Evolutionary conservation across 2,888 invertebrate species (phyloP).

Genomic region (Ectemnius cavifrons): DNA sequence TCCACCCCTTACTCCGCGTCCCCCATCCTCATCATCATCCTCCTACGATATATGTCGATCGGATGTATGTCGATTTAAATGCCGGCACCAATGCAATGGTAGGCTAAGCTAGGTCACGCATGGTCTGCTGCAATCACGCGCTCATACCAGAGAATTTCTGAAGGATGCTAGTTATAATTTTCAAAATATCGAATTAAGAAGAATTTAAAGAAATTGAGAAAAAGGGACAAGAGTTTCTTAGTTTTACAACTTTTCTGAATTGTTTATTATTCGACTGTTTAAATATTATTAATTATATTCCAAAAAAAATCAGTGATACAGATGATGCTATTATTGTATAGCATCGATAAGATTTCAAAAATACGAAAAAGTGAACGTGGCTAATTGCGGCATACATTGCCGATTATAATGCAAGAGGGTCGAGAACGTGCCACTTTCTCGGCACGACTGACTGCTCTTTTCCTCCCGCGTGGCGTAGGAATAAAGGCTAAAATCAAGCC

Average conservation of each 20-base stretch:
- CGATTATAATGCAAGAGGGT: constrained; percentile 33
- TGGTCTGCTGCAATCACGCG: too few species aligned
- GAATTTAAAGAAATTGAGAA: too few species aligned
- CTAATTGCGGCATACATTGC: constrained; percentile 9
- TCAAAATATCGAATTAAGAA: too few species aligned
- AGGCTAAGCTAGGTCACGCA: not conserved
- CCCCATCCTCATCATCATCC: not conserved
- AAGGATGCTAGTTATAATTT: too few species aligned
- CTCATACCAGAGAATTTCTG: too few species aligned
- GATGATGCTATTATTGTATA: too few species aligned
- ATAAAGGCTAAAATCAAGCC: constrained; percentile 51
- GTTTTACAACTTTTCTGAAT: too few species aligned
- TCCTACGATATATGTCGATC: not conserved
- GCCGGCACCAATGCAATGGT: not conserved
- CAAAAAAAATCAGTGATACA: not conserved
- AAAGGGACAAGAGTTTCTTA: too few species aligned
- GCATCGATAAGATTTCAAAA: too few species aligned
- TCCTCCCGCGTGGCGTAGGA: constrained; percentile 21
- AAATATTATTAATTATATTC: too few species aligned
- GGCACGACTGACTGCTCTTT: constrained; percentile 37
- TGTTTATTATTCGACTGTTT: too few species aligned
- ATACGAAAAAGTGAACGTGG: too few species aligned
- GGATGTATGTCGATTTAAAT: not conserved
- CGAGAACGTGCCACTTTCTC: constrained; percentile 47
- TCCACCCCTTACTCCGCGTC: not conserved